Evolutionary conservation across 2,797 vertebrate genomes (phyloP), one percentile per base, ranked within the genome.

Genomic region (Myotis myotis): DNA sequence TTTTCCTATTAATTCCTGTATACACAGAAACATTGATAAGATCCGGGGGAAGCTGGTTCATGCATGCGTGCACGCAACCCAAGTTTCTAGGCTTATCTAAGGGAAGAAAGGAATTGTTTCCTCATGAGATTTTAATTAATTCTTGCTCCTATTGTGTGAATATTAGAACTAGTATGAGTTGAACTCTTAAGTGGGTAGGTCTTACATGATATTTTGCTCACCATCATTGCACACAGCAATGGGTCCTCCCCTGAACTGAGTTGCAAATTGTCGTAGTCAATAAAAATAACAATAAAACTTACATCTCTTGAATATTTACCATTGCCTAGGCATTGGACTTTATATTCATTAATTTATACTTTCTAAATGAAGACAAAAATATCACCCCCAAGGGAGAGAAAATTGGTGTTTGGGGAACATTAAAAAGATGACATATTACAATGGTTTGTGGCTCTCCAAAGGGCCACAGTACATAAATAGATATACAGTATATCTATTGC

Each of bases 11-110:
- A 75, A 62, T 76, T 62, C 30, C 90, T 33, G 0, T 17, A 10
- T 22, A 71, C 25, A n/a, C 2, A 0, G 60, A 80, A 86, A 80
- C 51, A 49, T 6, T 30, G 74, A 78, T 15, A 82, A 44, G 44
- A 38, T n/a, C 41, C 41, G 23, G 71, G 41, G 41, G 38, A 82
- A 38, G 44, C 30, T 60, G 38, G 25, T n/a, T 57, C 10, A 13
- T 7, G 57, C 19, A 2, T 3, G 3, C 1, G 0, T 30, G 28
- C 8, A 12, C 41, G 19, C 87, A n/a, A 33, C 60, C 12, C 6
- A 83, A 16, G 30, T 41, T 41, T 49, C 78, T n/a, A 12, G 62
- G 71, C 71, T 90, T 19, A 3, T 74, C 47, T 28, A 53, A 30
- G 22, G 25, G n/a, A 84, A 82, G 16, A 64, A 60, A 94, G 71